Evolutionary conservation across 2,113 vertebrate species (phyloP).

Genomic region (Gnathonemus echidnorhynchus): DNA sequence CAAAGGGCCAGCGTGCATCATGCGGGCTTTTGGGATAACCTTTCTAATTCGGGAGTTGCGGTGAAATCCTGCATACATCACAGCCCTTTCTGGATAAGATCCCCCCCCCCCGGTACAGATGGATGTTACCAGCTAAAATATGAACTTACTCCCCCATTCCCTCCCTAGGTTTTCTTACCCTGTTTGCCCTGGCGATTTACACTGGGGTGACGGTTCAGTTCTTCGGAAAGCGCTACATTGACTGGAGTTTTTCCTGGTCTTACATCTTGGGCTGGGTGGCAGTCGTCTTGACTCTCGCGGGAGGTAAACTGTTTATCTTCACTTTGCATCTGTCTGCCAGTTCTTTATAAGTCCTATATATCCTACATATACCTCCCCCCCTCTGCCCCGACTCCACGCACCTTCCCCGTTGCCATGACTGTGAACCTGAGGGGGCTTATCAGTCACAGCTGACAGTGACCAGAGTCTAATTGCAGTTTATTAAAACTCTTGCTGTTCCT

Average conservation of each 20-base stretch:
- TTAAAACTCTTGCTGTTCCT: not conserved
- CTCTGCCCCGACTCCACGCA: not conserved
- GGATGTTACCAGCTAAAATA: not conserved
- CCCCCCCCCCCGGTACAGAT: not conserved
- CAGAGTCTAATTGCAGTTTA: not conserved
- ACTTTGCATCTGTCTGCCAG: not conserved
- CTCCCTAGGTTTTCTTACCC: conserved; percentile 60
- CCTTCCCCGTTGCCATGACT: not conserved
- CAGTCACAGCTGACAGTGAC: not conserved
- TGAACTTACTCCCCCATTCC: not conserved
- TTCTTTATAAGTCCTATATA: not conserved
- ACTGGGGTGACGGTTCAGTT: conserved; percentile 65
- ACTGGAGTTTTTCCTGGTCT: conserved; percentile 79
- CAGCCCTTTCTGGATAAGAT: too few species aligned
- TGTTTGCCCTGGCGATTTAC: conserved; percentile 68
- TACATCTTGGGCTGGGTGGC: conserved; percentile 72
- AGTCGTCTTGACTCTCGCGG: conserved; percentile 55
- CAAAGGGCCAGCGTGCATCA: not conserved
- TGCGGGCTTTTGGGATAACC: not conserved
- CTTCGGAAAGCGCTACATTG: conserved; percentile 63
- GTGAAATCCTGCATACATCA: not conserved
- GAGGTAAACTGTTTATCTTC: conserved; percentile 48
- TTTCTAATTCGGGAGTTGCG: not conserved
- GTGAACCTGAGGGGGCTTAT: not conserved
- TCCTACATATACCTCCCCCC: not conserved